Conservation (phyloP, 1,140 invertebrate species). For the Goniozus legneri region DNA sequence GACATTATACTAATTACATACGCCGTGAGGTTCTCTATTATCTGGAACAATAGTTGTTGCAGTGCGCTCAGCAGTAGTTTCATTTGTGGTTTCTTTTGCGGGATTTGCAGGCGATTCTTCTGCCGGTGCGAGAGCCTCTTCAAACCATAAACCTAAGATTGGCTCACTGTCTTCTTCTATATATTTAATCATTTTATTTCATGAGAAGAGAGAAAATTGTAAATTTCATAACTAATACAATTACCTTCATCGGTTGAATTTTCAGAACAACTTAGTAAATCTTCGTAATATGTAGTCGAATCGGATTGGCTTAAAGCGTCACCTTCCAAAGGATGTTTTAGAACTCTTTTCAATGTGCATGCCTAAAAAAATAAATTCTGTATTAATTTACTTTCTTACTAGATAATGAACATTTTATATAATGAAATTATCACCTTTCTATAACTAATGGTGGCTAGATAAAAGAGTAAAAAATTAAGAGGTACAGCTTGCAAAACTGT, state of each 20-base stretch:
- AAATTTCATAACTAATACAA: conserved; percentile 7
- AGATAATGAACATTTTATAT: conserved; percentile 6
- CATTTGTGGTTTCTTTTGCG: conserved; percentile 58
- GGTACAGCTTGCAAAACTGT: conserved; percentile 65
- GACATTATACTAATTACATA: conserved; percentile 45
- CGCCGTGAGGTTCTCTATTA: conserved; percentile 84
- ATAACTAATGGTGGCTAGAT: conserved; percentile 83
- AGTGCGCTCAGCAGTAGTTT: conserved; percentile 51
- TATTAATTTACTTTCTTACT: neutral
- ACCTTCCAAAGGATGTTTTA: conserved; percentile 73
- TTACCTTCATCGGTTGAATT: conserved; percentile 82
- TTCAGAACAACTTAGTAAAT: conserved; percentile 85
- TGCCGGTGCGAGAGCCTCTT: conserved; percentile 81
- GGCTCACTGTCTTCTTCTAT: conserved; percentile 82
- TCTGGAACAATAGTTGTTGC: conserved; percentile 72
- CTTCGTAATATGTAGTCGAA: conserved; percentile 90
- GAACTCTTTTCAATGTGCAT: conserved; percentile 76
- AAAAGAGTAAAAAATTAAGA: conserved; percentile 78
- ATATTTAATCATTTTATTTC: neutral
- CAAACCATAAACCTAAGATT: conserved; percentile 88
- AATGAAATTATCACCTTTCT: conserved; percentile 64
- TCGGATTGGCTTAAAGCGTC: conserved; percentile 83
- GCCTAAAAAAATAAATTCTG: conserved; percentile 51
- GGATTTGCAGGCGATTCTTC: conserved; percentile 54
- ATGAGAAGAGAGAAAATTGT: conserved; percentile 14